These are phyloP conservation scores for Endomychus coccineus DNA, from an alignment of 2,888 invertebrate genomes.

Conservation along the genomic window DNA sequence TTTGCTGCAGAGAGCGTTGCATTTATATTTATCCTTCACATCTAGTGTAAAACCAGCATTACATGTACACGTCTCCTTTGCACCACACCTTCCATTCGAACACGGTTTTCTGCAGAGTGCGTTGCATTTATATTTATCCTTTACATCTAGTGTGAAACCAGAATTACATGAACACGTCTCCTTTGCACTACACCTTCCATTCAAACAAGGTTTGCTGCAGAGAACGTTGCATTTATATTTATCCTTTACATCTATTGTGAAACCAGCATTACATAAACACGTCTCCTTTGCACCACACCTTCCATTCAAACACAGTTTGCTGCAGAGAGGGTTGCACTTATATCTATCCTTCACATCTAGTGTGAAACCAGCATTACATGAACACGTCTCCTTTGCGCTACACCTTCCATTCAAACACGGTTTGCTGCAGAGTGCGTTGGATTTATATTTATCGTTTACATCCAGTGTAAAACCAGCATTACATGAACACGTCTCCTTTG, in stretches of 20 bases:
- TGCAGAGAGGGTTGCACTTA: slow-evolving; percentile 25
- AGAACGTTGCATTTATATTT: slow-evolving; percentile 23
- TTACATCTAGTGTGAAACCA: slow-evolving; percentile 14
- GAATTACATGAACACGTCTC: slow-evolving; percentile 38
- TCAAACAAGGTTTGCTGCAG: slow-evolving; percentile 31
- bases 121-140: slow-evolving; percentile 15
- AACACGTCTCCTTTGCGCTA: slow-evolving; percentile 25
- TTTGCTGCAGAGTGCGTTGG: slow-evolving; percentile 22
- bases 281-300: slow-evolving; percentile 34
- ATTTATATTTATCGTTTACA: slow-evolving; percentile 18
- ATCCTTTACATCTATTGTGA: slow-evolving; percentile 39
- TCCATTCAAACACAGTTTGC: slow-evolving; percentile 31
- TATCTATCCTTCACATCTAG: slow-evolving; percentile 20
- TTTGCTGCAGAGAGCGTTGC: slow-evolving; percentile 32
- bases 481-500: slow-evolving; percentile 35
- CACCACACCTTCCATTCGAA: slow-evolving; percentile 29
- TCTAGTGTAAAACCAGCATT: slow-evolving; percentile 7
- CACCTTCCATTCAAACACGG: slow-evolving; percentile 25
- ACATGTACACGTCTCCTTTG: slow-evolving; percentile 14
- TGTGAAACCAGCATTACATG: slow-evolving; percentile 27
- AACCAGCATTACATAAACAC: slow-evolving; percentile 49
- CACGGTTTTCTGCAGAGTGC: slow-evolving; percentile 14
- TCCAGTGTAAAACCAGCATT: slow-evolving; percentile 35
- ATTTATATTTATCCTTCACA: slow-evolving; percentile 19
- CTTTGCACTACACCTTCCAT: slow-evolving; percentile 37